Conservation (phyloP, 2,113 vertebrate genomes). For the Crocuta crocuta region DNA sequence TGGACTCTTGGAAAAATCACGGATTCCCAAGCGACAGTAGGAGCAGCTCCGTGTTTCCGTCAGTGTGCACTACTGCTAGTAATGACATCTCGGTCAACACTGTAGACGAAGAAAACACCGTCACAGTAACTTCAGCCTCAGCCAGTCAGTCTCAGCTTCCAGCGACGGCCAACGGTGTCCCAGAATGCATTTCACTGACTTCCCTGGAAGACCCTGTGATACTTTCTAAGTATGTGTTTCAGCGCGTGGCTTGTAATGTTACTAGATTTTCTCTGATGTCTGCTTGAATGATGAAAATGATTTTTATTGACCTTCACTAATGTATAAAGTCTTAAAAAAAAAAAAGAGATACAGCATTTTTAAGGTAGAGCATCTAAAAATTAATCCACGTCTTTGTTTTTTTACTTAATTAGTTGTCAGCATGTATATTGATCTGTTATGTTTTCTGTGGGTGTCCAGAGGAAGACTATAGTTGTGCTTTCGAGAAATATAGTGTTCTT, state of each 20-base stretch:
- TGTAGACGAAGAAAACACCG: slow-evolving; percentile 88
- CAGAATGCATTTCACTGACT: slow-evolving; percentile 84
- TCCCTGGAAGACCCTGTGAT: slow-evolving; percentile 93
- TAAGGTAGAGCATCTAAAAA: slow-evolving; percentile 23
- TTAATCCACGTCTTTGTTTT: background rate
- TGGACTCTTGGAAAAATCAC: slow-evolving; percentile 79
- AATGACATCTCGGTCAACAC: slow-evolving; percentile 78
- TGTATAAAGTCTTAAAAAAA: background rate
- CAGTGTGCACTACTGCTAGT: slow-evolving; percentile 46
- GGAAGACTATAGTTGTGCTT: background rate
- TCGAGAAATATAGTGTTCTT: background rate
- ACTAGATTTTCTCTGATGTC: slow-evolving; percentile 48
- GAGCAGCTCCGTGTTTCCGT: slow-evolving; percentile 77
- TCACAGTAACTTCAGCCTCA: slow-evolving; percentile 86
- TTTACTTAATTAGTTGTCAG: background rate
- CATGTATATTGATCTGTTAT: background rate
- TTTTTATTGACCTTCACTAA: slow-evolving; percentile 1
- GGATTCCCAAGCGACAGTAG: slow-evolving; percentile 77
- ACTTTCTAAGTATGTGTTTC: slow-evolving; percentile 93
- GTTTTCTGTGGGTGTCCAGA: background rate
- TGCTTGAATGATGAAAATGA: slow-evolving; percentile 47
- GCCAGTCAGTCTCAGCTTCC: slow-evolving; percentile 77
- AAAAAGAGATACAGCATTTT: background rate
- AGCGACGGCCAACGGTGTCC: slow-evolving; percentile 80
- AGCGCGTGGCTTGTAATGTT: slow-evolving; percentile 33